A percentile compares a stretch with the other conserved stretches of the same genome.
phyloP scores from a whole-genome alignment of 2,113 vertebrate species.

The Podocnemis expansa region DNA sequence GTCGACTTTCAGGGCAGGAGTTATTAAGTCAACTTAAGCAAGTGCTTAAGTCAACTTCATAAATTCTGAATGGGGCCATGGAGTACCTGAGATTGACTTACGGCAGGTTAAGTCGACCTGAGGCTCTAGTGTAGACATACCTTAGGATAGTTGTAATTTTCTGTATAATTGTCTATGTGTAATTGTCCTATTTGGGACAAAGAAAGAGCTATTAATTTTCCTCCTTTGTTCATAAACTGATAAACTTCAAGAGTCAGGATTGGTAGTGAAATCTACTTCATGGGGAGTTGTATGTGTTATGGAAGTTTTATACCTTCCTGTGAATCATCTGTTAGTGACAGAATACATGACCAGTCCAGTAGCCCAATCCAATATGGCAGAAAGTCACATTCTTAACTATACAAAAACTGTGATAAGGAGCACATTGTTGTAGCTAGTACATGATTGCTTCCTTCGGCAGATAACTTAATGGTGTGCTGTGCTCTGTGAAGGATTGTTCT shows the following conservation, averaged over 20 bases:
- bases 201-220: background rate
- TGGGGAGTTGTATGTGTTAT: background rate
- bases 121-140: no score
- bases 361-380: fast-evolving
- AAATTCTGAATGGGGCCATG: no score
- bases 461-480: background rate
- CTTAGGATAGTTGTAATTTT: background rate
- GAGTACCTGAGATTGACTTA: no score
- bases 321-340: background rate
- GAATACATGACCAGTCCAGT: background rate
- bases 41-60: no score
- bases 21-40: no score
- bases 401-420: background rate
- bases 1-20: no score
- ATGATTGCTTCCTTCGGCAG: background rate
- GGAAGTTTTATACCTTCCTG: background rate
- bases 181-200: background rate
- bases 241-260: background rate
- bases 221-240: background rate
- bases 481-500: background rate
- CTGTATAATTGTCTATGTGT: background rate
- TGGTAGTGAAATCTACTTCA: background rate
- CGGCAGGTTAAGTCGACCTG: no score
- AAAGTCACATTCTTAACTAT: background rate
- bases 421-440: background rate